phyloP scores from a whole-genome alignment of 2,888 invertebrate genomes.

The Elysia crispata region DNA sequence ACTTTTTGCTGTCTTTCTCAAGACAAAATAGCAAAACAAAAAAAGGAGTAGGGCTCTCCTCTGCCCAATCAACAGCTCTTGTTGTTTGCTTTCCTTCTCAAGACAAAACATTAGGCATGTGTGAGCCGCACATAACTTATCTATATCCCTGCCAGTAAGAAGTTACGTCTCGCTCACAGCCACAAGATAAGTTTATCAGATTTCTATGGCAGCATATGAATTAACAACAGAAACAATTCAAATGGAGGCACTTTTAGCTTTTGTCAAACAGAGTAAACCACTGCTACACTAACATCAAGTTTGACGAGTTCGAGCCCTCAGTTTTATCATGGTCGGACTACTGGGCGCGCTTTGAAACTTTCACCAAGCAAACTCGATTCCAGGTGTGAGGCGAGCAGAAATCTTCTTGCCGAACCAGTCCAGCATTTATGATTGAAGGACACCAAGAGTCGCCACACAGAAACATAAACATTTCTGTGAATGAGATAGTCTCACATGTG shows the following conservation, averaged over 20 bases:
- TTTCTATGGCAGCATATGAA: not conserved
- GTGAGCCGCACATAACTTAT: not conserved
- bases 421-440: slow-evolving; percentile 5
- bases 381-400: not conserved
- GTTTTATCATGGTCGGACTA: slow-evolving; percentile 21
- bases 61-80: not conserved
- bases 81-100: not conserved
- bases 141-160: not conserved
- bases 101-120: not conserved
- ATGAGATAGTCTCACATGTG: not conserved
- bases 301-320: slow-evolving; percentile 2
- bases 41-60: not conserved
- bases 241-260: not conserved
- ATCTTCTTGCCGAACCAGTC: slow-evolving; percentile 16
- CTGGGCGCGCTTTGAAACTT: not conserved
- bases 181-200: not conserved
- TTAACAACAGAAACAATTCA: slow-evolving; percentile 6
- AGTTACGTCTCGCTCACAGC: not conserved
- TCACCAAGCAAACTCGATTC: slow-evolving; percentile 3
- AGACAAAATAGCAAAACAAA: not conserved
- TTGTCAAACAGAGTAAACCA: not conserved
- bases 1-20: slow-evolving; percentile 10
- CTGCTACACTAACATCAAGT: too few species aligned
- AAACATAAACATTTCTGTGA: slow-evolving; percentile 14
- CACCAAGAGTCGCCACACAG: slow-evolving; percentile 17